Percentiles rank a stretch among this genome's conserved stretches.
phyloP scores from a whole-genome alignment of 1,140 invertebrate genomes.

The Diabrotica virgifera region DNA sequence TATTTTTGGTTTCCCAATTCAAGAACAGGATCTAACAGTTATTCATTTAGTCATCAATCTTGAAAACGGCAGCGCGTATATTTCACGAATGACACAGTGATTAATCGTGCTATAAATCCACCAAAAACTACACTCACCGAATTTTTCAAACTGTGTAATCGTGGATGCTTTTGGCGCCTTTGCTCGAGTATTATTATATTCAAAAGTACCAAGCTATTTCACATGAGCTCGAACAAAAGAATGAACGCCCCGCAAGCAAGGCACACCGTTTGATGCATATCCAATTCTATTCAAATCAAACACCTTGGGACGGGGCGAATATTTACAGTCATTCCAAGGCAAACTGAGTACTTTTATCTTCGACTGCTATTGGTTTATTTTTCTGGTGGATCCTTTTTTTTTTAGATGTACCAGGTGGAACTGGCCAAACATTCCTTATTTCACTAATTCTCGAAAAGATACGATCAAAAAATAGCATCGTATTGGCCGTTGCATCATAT shows the following conservation, averaged over 20 bases:
- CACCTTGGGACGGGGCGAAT: slow-evolving; percentile 16
- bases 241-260: slow-evolving; percentile 18
- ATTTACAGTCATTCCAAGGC: slow-evolving; percentile 24
- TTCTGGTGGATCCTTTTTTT: no score
- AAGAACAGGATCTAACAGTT: slow-evolving; percentile 44
- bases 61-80: slow-evolving; percentile 40
- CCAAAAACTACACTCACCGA: slow-evolving; percentile 33
- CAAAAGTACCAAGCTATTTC: slow-evolving; percentile 46
- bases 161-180: slow-evolving; percentile 27
- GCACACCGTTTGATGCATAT: slow-evolving; percentile 5
- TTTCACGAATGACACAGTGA: slow-evolving; percentile 29
- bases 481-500: no score
- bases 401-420: no score
- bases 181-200: slow-evolving; percentile 46
- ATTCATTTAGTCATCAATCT: slow-evolving; percentile 43
- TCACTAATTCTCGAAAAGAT: no score
- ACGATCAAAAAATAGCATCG: no score
- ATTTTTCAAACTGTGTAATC: slow-evolving; percentile 33
- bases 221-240: slow-evolving; percentile 37
- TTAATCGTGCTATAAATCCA: slow-evolving; percentile 31
- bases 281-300: slow-evolving; percentile 22
- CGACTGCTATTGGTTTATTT: not conserved
- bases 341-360: no score
- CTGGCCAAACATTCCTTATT: no score
- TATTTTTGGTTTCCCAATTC: slow-evolving; percentile 45